Evolutionary conservation across 2,113 vertebrate species (phyloP).

Genomic region (Pseudorasbora parva): DNA sequence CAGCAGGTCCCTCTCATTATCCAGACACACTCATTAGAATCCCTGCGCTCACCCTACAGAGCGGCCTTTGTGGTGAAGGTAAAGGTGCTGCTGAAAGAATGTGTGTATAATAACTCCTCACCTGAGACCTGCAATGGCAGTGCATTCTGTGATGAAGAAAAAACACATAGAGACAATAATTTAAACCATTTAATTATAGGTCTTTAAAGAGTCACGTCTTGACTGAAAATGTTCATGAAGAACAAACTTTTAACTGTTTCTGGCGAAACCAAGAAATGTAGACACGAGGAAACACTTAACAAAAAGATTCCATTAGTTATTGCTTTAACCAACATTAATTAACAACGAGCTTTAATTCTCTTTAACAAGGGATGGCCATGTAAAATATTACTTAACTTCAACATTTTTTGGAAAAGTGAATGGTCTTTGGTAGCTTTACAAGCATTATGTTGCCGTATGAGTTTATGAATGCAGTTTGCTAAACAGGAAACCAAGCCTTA

Average conservation of each 20-base stretch:
- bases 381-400: neutral
- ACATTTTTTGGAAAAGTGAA: neutral
- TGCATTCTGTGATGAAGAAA: conserved; percentile 16
- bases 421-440: neutral
- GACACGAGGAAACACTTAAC: no score
- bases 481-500: conserved; percentile 11
- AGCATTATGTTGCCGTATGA: neutral
- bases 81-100: conserved; percentile 30
- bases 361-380: neutral
- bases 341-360: no score
- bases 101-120: conserved; percentile 51
- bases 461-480: conserved; percentile 3
- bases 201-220: neutral
- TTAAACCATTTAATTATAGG: neutral
- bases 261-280: neutral
- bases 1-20: conserved; percentile 55
- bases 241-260: neutral
- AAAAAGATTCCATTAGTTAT: no score
- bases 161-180: neutral
- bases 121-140: conserved; percentile 35
- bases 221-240: neutral
- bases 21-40: conserved; percentile 48
- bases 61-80: conserved; percentile 49
- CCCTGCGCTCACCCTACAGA: conserved; percentile 25
- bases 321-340: no score